Evolutionary conservation across 2,113 vertebrate genomes (phyloP).

Genomic region (Orthonyx spaldingii): DNA sequence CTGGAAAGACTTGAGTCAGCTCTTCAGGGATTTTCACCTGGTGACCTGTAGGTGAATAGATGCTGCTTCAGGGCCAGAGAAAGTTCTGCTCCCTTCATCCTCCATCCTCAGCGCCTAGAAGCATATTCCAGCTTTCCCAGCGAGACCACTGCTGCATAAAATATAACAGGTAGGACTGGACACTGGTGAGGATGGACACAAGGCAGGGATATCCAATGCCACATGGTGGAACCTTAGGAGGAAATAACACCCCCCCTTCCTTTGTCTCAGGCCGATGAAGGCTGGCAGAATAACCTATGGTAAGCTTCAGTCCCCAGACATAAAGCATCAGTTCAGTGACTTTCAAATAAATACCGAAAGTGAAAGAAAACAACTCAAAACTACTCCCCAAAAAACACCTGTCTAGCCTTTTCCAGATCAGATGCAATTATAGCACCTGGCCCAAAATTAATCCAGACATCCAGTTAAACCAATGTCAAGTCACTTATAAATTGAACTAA

Average conservation of each 20-base stretch:
- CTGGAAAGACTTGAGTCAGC: neutral
- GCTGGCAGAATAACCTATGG: neutral
- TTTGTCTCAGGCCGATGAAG: neutral
- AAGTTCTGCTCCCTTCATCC: neutral
- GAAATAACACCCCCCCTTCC: neutral
- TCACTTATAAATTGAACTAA: neutral
- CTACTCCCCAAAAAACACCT: neutral
- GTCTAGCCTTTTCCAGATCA: neutral
- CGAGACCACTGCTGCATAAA: neutral
- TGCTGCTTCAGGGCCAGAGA: neutral
- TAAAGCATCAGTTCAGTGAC: neutral
- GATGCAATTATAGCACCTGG: neutral
- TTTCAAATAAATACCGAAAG: neutral
- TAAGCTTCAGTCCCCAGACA: neutral
- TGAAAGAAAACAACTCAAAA: neutral
- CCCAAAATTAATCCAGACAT: neutral
- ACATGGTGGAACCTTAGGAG: neutral
- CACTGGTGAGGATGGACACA: neutral
- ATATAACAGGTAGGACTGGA: neutral
- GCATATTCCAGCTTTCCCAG: neutral
- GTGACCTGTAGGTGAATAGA: neutral
- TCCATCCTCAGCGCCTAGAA: neutral
- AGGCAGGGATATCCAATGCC: accelerated
- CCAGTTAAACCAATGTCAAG: neutral
- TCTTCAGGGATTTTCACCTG: neutral